Conservation (phyloP, 2,888 invertebrate species). For the Lepidonotus clava region DNA sequence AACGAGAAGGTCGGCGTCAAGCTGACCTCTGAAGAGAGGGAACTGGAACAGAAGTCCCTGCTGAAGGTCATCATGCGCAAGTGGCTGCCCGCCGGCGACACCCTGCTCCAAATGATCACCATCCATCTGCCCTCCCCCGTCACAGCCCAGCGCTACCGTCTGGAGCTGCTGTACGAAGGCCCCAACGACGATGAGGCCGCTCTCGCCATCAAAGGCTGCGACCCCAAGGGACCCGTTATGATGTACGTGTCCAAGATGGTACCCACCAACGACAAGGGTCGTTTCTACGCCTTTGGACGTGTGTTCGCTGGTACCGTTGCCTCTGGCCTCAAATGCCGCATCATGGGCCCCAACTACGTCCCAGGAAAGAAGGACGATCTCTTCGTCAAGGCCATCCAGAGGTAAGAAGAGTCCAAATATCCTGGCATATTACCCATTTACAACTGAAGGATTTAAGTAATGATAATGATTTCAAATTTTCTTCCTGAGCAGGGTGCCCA, state of each 20-base stretch:
- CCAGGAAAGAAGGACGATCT: slow-evolving; percentile 99
- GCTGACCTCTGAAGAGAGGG: slow-evolving; percentile 96
- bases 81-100: slow-evolving; percentile 99
- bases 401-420: too few species aligned
- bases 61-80: slow-evolving; percentile 95
- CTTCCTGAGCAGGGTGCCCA: too few species aligned
- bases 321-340: slow-evolving; percentile 88
- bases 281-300: slow-evolving; percentile 99
- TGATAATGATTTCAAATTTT: too few species aligned
- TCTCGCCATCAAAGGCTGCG: slow-evolving; percentile 90
- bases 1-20: slow-evolving; percentile 94
- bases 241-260: slow-evolving; percentile 99
- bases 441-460: too few species aligned
- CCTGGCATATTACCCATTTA: too few species aligned
- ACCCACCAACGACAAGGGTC: slow-evolving; percentile 99
- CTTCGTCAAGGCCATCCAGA: slow-evolving; percentile 99
- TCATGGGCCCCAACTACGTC: slow-evolving; percentile 99
- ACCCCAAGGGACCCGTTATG: slow-evolving; percentile 98
- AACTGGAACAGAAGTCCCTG: slow-evolving; percentile 52
- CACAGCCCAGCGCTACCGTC: slow-evolving; percentile 98
- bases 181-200: slow-evolving; percentile 98
- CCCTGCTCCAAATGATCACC: slow-evolving; percentile 99
- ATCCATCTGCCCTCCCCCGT: slow-evolving; percentile 99
- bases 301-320: slow-evolving; percentile 97
- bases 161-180: slow-evolving; percentile 99